Evolutionary conservation across 2,888 invertebrate genomes (phyloP), one percentile per base, ranked within the genome.

Genomic region (Diaperis boleti): DNA sequence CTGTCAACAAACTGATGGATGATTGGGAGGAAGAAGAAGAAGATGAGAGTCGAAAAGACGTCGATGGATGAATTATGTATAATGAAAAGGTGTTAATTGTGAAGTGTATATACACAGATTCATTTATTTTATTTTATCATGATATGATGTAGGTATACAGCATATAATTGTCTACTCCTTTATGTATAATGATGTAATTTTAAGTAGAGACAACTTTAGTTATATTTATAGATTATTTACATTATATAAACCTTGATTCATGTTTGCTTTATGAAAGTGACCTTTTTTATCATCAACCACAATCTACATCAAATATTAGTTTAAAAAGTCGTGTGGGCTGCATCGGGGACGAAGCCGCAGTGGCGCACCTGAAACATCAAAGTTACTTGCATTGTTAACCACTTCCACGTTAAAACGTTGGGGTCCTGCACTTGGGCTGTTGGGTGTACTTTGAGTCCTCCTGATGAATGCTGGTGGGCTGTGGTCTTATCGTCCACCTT

Each of bases 11-110:
- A 67, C 66, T 82, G 60, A 82, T 82, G 70, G 80, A 80, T 62
- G 82, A 82, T 72, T 82, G 82, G 82, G 82, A 80, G 18, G 82
- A 82, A 50, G 82, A 82, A 42, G 81, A 81, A 4, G 79, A 79
- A 33, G 80, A 79, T 10, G 49, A 59, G 5, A 41, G 22, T 18
- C 8, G 39, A 11, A 37, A 60, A 17, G 41, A 62, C n/a, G 33
- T 1, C n/a, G 45, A 57, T 14, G 44, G 44, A 37, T 47, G 17
- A 37, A 57, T 42, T 37, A 11, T 3, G n/a, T 3, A 33, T 3
- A 11, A 33, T n/a, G n/a, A n/a, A n/a, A n/a, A n/a, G n/a, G n/a
- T n/a, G n/a, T n/a, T 6, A 14, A 4, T 39, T 39, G 2, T 35
- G 11, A 35, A 2, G 39, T 39, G 7, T 39, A 15, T 39, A 39